Base-by-base conservation (phyloP, 35 echinoderm and acorn worm genomes). In the Anneissia japonica region DNA sequence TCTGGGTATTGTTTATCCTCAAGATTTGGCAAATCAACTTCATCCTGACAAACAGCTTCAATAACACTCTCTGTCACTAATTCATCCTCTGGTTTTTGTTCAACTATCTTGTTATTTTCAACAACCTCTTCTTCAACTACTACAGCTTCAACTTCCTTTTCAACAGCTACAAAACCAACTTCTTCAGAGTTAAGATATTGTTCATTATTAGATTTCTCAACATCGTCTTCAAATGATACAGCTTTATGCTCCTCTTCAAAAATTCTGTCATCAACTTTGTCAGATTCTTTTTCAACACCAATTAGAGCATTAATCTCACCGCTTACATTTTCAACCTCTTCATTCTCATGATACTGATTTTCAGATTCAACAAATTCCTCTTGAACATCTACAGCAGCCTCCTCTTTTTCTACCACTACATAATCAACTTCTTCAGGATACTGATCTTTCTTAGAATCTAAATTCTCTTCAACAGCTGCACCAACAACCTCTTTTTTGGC, bases 21-120 rank as follows among this genome's bases (percentile, higher is more conserved):
- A 46, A 84, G 36, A 30, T 80, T 46, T 73, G 74, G 32, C 7
- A 35, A 32, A 77, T 45, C 79, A 34, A 46, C 75, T 79, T 84
- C 81, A 45, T 80, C 74, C 46, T 36, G 35, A 40, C n/a, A 21
- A 39, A 74, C 84, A 73, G 33, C 40, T 76, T 64, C 32, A 64
- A 64, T 64, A 23, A 23, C 11, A 26, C 19, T 23, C 51, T 64
- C 51, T 64, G 19, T 12, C 19, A 10, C 75, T 56, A 46, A 33
- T 38, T 87, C 43, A 51, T 17, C 38, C 37, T 82, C 56, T 36
- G 39, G 13, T 79, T 75, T 31, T 82, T 23, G 73, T 79, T 46
- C 78, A 29, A 74, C 4, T 29, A 64, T n/a, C 10, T 46, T 72
- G 45, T 77, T 85, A 82, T 86, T 74, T 23, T 86, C 85, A 45